Conservation (phyloP, 1,140 invertebrate genomes). For the Halesus radiatus region DNA sequence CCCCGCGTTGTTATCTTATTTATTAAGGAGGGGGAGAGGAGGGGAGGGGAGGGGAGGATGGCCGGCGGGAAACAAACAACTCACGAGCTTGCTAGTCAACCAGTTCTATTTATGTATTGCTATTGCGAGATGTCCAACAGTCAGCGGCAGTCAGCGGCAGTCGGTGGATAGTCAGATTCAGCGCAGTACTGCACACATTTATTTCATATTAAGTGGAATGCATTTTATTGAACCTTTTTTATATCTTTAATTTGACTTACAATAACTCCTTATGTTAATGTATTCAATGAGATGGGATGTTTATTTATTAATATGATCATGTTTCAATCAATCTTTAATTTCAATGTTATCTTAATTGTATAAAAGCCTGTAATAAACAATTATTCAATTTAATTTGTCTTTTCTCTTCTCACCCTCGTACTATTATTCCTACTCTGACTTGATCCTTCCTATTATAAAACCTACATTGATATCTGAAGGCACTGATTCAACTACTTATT, state of each 20-base stretch:
- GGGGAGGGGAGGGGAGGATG: neutral
- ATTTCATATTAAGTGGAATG: constrained; percentile 53
- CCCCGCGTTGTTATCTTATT: constrained; percentile 56
- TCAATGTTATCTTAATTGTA: constrained; percentile 57
- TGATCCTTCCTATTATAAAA: too few relatives aligned
- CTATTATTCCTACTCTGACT: too few relatives aligned
- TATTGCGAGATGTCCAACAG: neutral
- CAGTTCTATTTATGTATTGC: constrained; percentile 46
- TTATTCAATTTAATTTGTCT: constrained; percentile 51
- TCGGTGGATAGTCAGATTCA: constrained; percentile 32
- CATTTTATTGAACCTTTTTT: constrained; percentile 43
- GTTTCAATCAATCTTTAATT: constrained; percentile 53
- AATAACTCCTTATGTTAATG: constrained; percentile 53
- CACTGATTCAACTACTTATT: too few relatives aligned
- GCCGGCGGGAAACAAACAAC: constrained; percentile 47
- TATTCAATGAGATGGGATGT: constrained; percentile 50
- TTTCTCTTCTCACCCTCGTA: neutral
- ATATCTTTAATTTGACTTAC: constrained; percentile 49
- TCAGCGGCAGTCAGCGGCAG: neutral
- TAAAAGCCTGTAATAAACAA: constrained; percentile 57
- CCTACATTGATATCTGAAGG: too few relatives aligned
- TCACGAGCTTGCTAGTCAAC: constrained; percentile 58
- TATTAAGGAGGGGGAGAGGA: constrained; percentile 36
- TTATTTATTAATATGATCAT: constrained; percentile 56
- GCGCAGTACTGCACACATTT: constrained; percentile 47